Evolutionary conservation across 1,140 invertebrate species (phyloP), one percentile per base, ranked within the genome.

Genomic region (Belonocnema kinseyi): DNA sequence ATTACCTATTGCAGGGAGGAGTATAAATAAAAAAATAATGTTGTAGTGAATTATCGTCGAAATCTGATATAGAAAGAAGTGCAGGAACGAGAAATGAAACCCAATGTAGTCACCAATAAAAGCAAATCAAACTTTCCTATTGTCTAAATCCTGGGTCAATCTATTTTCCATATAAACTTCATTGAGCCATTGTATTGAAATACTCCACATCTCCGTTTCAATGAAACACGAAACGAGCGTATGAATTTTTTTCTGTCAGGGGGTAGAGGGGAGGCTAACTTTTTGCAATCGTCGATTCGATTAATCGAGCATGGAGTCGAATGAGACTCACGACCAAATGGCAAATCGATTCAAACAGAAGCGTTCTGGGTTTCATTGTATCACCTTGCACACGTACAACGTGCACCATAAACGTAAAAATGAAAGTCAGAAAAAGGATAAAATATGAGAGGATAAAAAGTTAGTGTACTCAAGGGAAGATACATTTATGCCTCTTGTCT

Each of bases 311-410:
- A 26, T 73, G 72, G 72, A 77, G 75, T 72, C 70, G 58, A 72
- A 77, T 77, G 75, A 73, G 70, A 72, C 75, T 72, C 33, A 53
- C n/a, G 75, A 77, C 70, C 53, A 72, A 77, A 77, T 72, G 72
- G 53, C 75, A 56, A 77, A 77, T 77, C 75, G 75, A 77, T 77
- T 72, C 51, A n/a, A 73, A 77, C 40, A 72, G 58, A 77, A 72
- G 50, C 61, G 70, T 66, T 21, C 12, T 46, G 53, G n/a, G 16
- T 40, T 26, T 40, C 16, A 8, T 26, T 33, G 12, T 66, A 16
- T n/a, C 61, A 46, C 61, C 58, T 61, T 61, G 12, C 13, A 61
- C 21, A 40, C 14, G 12, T 10, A 16, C 26, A 21, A 13, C 19
- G 12, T 58, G 19, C 11, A 66, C 58, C 0, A 66, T 33, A 33